phyloP scores from a whole-genome alignment of 2,113 vertebrate species.

The Phrynocephalus versicolor region DNA sequence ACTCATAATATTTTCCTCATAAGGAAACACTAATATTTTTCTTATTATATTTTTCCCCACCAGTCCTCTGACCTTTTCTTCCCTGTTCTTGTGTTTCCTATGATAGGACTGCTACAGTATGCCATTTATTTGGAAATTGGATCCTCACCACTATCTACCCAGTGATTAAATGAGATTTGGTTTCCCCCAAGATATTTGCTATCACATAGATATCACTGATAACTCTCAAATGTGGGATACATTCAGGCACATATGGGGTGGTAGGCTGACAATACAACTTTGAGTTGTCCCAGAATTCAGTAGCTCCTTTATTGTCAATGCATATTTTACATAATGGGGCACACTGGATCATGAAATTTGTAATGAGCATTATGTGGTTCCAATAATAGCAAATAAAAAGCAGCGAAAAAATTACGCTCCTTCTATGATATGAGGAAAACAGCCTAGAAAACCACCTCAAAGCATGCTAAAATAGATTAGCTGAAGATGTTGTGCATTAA shows the following conservation, averaged over 20 bases:
- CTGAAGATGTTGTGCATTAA: not conserved
- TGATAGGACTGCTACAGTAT: slow-evolving; percentile 63
- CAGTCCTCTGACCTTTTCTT: slow-evolving; percentile 75
- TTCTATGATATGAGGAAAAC: not conserved
- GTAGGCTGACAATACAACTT: not conserved
- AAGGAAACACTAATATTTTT: slow-evolving; percentile 83
- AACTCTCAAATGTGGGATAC: not conserved
- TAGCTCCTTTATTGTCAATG: not conserved
- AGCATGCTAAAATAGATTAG: not conserved
- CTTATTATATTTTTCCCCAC: slow-evolving; percentile 73
- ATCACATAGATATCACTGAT: not conserved
- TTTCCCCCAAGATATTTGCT: not conserved
- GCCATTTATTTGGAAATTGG: slow-evolving; percentile 71
- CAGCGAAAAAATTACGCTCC: not conserved
- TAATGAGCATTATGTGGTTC: not conserved
- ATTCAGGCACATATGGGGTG: not conserved
- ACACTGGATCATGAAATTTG: not conserved
- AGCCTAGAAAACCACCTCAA: not conserved
- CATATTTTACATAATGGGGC: not conserved
- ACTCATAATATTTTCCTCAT: slow-evolving; percentile 84
- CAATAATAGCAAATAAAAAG: not conserved
- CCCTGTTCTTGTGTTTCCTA: slow-evolving; percentile 47
- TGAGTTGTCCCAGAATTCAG: not conserved
- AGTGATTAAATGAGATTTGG: not conserved
- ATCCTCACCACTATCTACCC: slow-evolving; percentile 9